Evolutionary conservation across 2,797 vertebrate genomes (phyloP), one percentile per base, ranked within the genome.

Genomic region (Anableps anableps): DNA sequence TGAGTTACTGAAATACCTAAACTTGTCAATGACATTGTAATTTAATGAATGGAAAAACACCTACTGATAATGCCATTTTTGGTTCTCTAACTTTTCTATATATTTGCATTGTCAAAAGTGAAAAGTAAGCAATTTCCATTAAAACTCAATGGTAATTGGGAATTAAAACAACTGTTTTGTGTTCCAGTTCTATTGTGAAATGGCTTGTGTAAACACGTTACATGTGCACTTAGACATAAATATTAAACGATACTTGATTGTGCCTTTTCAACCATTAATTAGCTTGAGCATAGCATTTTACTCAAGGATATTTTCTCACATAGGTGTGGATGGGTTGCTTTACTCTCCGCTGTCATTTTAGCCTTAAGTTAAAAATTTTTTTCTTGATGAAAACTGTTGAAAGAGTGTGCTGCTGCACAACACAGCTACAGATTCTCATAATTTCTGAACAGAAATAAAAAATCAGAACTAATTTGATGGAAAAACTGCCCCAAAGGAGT

Each of bases 401-500:
- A 36, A 64, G 34, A 34, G 60, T 41, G 21, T 21, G 23, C 10
- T 26, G 19, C 9, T 41, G 64, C 36, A 4, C 21, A 13, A 68
- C 53, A n/a, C 36, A 68, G 64, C 19, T 41, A 41, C 4, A 68
- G 8, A 9, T 64, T 64, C 60, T 16, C 29, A 34, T 19, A 36
- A 19, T 62, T 19, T 62, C 19, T 62, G 6, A 72, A 62, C 71
- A 47, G 70, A 72, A 72, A 43, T 34, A 9, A 36, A 79, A 68
- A 50, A 48, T 31, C 51, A 47, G 29, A 48, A 58, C 70, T 11
- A 26, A 58, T 48, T 79, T 60, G 21, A 43, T 36, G 77, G 70
- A 72, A 78, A 72, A 73, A 58, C 70, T 62, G 70, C 21, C 70
- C 43, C 84, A 0, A 50, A 81, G 79, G 84, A 86, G 71, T 50